Evolutionary conservation across 1,140 invertebrate species (phyloP).

Genomic region (Hestina assimilis): DNA sequence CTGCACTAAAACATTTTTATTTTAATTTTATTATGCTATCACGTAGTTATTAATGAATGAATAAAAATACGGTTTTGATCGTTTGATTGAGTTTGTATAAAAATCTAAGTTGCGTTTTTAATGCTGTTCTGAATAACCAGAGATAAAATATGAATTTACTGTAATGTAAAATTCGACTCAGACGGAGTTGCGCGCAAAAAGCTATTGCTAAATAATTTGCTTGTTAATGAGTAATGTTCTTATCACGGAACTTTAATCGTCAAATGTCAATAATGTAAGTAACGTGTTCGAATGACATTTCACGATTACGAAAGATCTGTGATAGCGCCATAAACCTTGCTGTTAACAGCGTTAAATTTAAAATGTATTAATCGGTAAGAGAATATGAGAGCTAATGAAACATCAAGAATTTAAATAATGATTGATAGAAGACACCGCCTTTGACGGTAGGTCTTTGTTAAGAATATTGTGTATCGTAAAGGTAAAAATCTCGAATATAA

Average conservation of each 20-base stretch:
- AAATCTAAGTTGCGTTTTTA: neutral
- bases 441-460: too few species aligned
- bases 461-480: too few species aligned
- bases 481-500: too few species aligned
- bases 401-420: neutral
- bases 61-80: too few species aligned
- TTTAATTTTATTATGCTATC: too few species aligned
- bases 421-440: neutral
- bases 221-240: slow-evolving; percentile 14
- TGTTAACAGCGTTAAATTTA: slow-evolving; percentile 20
- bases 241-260: slow-evolving; percentile 16
- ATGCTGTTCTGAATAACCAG: too few species aligned
- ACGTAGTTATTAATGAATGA: too few species aligned
- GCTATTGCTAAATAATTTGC: slow-evolving; percentile 7
- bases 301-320: slow-evolving; percentile 26
- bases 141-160: too few species aligned
- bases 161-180: too few species aligned
- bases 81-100: too few species aligned
- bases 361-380: slow-evolving; percentile 8
- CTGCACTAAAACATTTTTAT: too few species aligned
- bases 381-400: neutral
- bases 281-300: slow-evolving; percentile 27
- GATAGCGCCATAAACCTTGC: slow-evolving; percentile 25
- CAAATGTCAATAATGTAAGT: slow-evolving; percentile 29
- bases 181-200: too few species aligned